These are phyloP conservation scores for Bothrops jararaca DNA, from an alignment of 2,113 vertebrate genomes.

Conservation along the genomic window DNA sequence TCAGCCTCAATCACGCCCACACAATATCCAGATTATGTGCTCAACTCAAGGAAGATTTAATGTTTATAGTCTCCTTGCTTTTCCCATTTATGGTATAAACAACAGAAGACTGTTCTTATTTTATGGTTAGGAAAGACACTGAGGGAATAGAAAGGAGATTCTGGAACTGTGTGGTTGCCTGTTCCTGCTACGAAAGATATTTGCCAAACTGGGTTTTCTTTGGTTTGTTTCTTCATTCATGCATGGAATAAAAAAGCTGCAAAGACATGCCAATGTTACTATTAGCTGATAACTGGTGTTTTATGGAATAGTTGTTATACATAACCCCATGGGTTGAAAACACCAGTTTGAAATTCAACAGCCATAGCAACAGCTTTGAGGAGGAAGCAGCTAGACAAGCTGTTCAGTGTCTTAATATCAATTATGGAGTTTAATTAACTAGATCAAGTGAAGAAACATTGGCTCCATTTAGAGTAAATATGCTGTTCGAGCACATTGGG, in stretches of 20 bases:
- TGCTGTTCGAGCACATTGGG: slow-evolving; percentile 36
- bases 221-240: background rate
- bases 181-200: background rate
- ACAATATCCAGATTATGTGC: background rate
- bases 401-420: slow-evolving; percentile 63
- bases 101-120: background rate
- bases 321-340: slow-evolving; percentile 31
- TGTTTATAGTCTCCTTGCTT: background rate
- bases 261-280: slow-evolving; percentile 14
- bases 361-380: slow-evolving; percentile 44
- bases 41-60: background rate
- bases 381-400: slow-evolving; percentile 54
- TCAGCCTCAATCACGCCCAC: background rate
- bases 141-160: background rate
- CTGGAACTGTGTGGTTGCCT: background rate
- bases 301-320: slow-evolving; percentile 34
- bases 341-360: slow-evolving; percentile 53
- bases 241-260: slow-evolving; percentile 29
- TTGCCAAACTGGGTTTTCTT: slow-evolving; percentile 17
- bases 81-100: background rate
- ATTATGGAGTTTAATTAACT: slow-evolving; percentile 64
- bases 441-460: slow-evolving; percentile 57
- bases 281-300: slow-evolving; percentile 36
- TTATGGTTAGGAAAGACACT: background rate
- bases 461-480: slow-evolving; percentile 47